Evolutionary conservation across 2,888 invertebrate genomes (phyloP).

Genomic region (Aphidius colemani): DNA sequence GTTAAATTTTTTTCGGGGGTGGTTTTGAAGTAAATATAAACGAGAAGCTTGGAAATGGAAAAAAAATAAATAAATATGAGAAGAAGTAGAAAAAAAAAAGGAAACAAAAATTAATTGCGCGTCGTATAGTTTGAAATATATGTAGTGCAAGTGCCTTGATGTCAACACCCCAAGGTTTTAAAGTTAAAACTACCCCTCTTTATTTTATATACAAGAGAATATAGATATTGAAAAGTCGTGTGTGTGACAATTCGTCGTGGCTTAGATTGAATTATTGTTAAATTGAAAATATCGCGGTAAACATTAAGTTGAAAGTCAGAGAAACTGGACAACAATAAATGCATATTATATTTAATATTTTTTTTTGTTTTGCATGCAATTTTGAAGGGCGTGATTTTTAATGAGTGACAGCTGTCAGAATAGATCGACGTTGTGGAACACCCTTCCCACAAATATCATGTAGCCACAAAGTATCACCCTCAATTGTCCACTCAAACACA

Average conservation of each 20-base stretch:
- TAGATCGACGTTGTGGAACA: constrained; percentile 52
- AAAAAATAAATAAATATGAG: constrained; percentile 23
- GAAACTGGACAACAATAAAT: constrained; percentile 14
- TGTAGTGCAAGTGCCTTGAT: constrained; percentile 41
- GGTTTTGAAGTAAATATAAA: not conserved
- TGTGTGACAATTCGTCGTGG: constrained; percentile 44
- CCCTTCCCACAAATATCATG: too few species aligned
- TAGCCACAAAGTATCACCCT: too few species aligned
- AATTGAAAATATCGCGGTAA: constrained; percentile 29
- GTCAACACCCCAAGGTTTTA: constrained; percentile 44
- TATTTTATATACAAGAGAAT: constrained; percentile 23
- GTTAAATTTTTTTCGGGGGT: not conserved
- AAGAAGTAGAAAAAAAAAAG: constrained; percentile 6
- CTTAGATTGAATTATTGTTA: constrained; percentile 40
- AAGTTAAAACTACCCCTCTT: constrained; percentile 48
- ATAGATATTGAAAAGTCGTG: constrained; percentile 6
- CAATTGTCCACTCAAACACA: too few species aligned
- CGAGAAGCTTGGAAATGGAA: constrained; percentile 5
- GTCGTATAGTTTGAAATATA: constrained; percentile 36
- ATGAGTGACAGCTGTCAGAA: constrained; percentile 56
- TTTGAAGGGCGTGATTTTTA: constrained; percentile 45
- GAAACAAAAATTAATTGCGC: constrained; percentile 7
- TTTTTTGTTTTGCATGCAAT: constrained; percentile 20
- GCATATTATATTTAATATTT: constrained; percentile 31
- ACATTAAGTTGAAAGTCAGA: constrained; percentile 8